Conservation (phyloP, 2,888 invertebrate species). For the Phyllotreta striolata region DNA sequence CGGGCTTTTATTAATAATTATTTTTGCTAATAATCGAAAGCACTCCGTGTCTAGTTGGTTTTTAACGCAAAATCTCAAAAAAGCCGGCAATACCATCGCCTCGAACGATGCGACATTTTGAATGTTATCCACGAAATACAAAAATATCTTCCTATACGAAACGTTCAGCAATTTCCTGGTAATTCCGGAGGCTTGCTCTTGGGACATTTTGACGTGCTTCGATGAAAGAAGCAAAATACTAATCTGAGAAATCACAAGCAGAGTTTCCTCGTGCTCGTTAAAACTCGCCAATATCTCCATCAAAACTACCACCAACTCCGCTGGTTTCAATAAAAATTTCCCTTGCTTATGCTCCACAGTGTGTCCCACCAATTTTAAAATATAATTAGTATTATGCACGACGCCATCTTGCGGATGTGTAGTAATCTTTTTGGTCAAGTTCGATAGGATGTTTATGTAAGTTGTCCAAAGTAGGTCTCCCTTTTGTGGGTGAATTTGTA, state of each 20-base stretch:
- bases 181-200: slow-evolving; percentile 76
- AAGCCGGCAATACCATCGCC: slow-evolving; percentile 73
- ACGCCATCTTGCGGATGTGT: slow-evolving; percentile 34
- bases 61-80: slow-evolving; percentile 68
- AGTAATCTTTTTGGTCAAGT: slow-evolving; percentile 42
- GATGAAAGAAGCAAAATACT: slow-evolving; percentile 69
- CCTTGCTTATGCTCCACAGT: slow-evolving; percentile 72
- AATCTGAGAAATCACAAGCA: slow-evolving; percentile 65
- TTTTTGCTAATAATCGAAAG: slow-evolving; percentile 70
- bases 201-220: slow-evolving; percentile 70
- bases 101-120: slow-evolving; percentile 75
- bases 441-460: slow-evolving; percentile 58
- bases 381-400: slow-evolving; percentile 44
- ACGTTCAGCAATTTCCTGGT: slow-evolving; percentile 70
- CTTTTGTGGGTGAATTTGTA: slow-evolving; percentile 70
- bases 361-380: slow-evolving; percentile 69
- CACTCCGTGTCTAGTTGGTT: slow-evolving; percentile 65
- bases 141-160: slow-evolving; percentile 66
- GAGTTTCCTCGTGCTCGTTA: slow-evolving; percentile 62
- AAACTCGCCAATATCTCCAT: slow-evolving; percentile 62
- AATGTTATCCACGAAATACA: slow-evolving; percentile 73
- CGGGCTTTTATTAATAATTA: slow-evolving; percentile 73
- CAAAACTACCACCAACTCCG: slow-evolving; percentile 67
- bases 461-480: slow-evolving; percentile 73
- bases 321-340: slow-evolving; percentile 68